Base-by-base conservation (phyloP, 2,888 invertebrate genomes). In the Eustalomyia histrio region DNA sequence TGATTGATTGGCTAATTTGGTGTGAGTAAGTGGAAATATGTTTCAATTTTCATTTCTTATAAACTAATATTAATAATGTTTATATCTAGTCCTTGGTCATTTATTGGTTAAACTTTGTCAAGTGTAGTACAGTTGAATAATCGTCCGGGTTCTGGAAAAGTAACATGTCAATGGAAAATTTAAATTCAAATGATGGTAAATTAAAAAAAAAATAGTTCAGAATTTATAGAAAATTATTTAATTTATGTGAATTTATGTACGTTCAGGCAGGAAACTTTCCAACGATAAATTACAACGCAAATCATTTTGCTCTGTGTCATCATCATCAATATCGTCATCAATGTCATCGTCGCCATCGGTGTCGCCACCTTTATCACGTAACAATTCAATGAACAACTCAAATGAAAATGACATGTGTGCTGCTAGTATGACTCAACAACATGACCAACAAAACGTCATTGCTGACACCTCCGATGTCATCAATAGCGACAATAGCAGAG, bases 251-350 rank as follows among this genome's bases (percentile, higher is more conserved):
- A 58, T 21, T 6, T n/a, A 10, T 72, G 8, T 8, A 57, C 18
- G 18, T 64, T 76, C 35, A 80, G 76, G 33, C 53, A 61, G 58
- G 35, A 68, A 58, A 14, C 58, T 50, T 10, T 50, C 33, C 60
- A 75, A 67, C n/a, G 53, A 33, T 68, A 68, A 68, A 64, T 71
- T 58, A 58, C 39, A 35, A 33, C 58, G 85, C 39, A 88, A 88
- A 84, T 85, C 87, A 43, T 86, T 85, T 71, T 84, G 85, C 17
- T 85, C 86, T 17, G 84, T 85, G 29, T 84, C 86, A 71, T 39
- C 75, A 24, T 33, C 60, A n/a, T 43, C 63, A 43, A 17, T 61
- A 52, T 52, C 61, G 50, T 39, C 72, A 35, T 17, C 14, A 14
- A 21, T n/a, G n/a, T n/a, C n/a, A n/a, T n/a, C n/a, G n/a, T n/a